Conservation (phyloP, 2,797 vertebrate species). For the Sebastes minor region DNA sequence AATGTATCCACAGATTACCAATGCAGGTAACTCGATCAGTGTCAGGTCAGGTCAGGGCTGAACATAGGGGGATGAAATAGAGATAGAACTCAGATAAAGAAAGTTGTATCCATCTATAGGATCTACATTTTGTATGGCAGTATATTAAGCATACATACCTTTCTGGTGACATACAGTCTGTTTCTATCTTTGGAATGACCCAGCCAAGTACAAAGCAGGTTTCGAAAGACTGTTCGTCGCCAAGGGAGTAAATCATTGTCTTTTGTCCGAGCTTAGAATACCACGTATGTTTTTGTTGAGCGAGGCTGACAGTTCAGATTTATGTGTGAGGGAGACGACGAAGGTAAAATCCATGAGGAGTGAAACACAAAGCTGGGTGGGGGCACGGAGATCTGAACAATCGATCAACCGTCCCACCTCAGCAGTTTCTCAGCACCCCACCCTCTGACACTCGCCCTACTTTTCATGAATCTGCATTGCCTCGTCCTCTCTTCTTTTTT, state of each 20-base stretch:
- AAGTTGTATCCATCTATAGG: not conserved
- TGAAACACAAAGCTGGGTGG: conserved; percentile 12
- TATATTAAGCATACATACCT: not conserved
- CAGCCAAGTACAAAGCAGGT: not conserved
- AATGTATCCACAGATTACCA: conserved; percentile 24
- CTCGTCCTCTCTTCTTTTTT: not conserved
- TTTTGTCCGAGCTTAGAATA: not conserved
- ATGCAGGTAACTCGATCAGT: conserved; percentile 3
- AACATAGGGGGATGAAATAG: not conserved
- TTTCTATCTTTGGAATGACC: not conserved
- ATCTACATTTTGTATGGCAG: not conserved
- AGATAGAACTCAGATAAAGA: not conserved
- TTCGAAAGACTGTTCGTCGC: not conserved
- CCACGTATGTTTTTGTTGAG: conserved; percentile 28
- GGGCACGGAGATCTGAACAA: conserved; percentile 13
- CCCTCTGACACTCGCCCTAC: not conserved
- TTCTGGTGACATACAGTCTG: not conserved
- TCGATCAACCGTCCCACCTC: conserved; percentile 34
- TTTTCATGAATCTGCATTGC: not conserved
- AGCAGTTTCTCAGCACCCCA: not conserved
- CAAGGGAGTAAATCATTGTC: not conserved
- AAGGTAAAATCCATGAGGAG: conserved; percentile 26
- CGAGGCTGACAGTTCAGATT: conserved; percentile 35
- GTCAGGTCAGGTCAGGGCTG: not conserved
- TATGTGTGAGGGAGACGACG: conserved; percentile 15